Percentiles rank a stretch among this genome's conserved stretches.
phyloP scores from a whole-genome alignment of 23 tunicate species.

The Botrylloides violaceus region DNA sequence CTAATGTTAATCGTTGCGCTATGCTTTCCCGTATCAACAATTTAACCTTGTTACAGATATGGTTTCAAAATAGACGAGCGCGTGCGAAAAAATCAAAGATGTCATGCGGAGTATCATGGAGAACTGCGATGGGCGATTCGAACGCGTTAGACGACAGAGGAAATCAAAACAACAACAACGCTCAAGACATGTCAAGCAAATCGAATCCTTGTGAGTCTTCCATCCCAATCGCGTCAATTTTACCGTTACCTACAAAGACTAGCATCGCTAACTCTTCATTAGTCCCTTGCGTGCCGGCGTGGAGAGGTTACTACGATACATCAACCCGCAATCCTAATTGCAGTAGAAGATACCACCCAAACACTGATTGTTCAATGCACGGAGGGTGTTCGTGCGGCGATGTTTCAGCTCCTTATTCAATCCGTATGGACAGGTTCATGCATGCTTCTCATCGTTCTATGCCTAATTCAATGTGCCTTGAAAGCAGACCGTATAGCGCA shows the following conservation, averaged over 20 bases:
- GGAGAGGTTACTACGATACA: slow-evolving; percentile 3
- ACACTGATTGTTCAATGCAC: background rate
- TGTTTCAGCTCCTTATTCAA: background rate
- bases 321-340: background rate
- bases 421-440: too few species aligned
- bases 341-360: background rate
- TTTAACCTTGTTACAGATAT: slow-evolving; percentile 35
- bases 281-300: background rate
- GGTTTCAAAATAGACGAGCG: slow-evolving; percentile 91
- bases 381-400: background rate
- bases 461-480: background rate
- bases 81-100: slow-evolving; percentile 53
- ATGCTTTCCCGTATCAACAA: background rate
- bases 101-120: slow-evolving; percentile 8
- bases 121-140: slow-evolving; percentile 3
- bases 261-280: background rate
- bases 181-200: background rate
- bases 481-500: background rate
- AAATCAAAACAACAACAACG: slow-evolving; percentile 26
- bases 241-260: slow-evolving; percentile 21
- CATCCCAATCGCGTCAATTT: slow-evolving; percentile 2
- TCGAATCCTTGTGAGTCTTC: background rate
- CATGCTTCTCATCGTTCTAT: too few species aligned
- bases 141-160: background rate
- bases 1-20: background rate